These are phyloP conservation scores for Bombus ignitus DNA, from an alignment of 1,140 invertebrate species.

Conservation along the genomic window DNA sequence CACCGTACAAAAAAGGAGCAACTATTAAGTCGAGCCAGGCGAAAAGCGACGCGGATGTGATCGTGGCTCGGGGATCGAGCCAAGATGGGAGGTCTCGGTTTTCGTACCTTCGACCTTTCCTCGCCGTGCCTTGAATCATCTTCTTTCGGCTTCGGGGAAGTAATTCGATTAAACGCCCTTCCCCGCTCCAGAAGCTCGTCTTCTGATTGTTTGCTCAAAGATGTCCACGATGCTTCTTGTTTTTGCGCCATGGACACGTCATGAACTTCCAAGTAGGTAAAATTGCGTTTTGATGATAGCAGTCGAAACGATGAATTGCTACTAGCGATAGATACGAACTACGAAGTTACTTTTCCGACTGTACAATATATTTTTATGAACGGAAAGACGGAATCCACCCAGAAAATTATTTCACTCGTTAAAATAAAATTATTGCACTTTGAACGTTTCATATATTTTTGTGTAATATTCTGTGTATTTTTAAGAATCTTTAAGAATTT, in stretches of 20 bases:
- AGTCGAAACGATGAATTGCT: no score
- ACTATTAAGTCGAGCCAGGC: slow-evolving; percentile 54
- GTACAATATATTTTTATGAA: no score
- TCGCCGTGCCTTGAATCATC: slow-evolving; percentile 18
- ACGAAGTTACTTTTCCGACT: no score
- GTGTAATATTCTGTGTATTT: no score
- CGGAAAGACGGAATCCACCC: rapidly evolving
- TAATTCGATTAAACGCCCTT: slow-evolving; percentile 43
- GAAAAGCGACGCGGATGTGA: slow-evolving; percentile 42
- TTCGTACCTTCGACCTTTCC: background rate
- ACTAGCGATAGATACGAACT: no score
- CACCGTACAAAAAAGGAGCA: slow-evolving; percentile 43
- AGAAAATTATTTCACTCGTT: no score
- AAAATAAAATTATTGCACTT: no score
- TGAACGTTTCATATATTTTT: no score
- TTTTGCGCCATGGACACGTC: background rate
- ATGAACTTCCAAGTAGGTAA: no score
- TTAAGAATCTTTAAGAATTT: no score
- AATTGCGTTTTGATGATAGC: no score
- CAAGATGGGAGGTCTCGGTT: slow-evolving; percentile 54
- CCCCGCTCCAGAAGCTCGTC: background rate
- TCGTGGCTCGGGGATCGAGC: slow-evolving; percentile 41
- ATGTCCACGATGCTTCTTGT: background rate
- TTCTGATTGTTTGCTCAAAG: slow-evolving; percentile 10
- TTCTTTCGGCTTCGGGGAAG: slow-evolving; percentile 41